phyloP scores from a whole-genome alignment of 2,888 invertebrate species.

The Bugulina stolonifera region DNA sequence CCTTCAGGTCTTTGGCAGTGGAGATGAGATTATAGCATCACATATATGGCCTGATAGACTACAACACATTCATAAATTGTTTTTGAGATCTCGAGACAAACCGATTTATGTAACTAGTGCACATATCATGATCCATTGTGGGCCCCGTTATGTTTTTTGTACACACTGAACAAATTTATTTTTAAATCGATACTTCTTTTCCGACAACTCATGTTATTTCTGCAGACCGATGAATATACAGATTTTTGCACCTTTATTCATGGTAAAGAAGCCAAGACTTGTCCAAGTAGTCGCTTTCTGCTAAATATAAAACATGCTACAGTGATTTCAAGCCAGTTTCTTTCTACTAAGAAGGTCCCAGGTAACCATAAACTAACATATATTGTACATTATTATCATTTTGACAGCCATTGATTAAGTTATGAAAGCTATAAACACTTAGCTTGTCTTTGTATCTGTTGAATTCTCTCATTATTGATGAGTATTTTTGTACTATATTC shows the following conservation, averaged over 20 bases:
- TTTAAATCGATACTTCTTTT: neutral
- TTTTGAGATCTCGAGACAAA: neutral
- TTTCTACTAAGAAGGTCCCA: neutral
- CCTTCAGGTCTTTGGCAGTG: no score
- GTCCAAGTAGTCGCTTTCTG: neutral
- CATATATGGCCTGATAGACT: no score
- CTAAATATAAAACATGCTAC: neutral
- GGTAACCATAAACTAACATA: neutral
- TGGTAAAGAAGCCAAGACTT: neutral
- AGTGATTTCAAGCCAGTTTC: neutral
- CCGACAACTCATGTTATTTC: neutral
- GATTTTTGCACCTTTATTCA: neutral
- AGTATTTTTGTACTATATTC: no score
- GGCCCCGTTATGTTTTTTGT: no score
- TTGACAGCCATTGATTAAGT: no score
- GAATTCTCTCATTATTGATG: no score
- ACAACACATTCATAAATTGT: no score
- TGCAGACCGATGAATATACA: neutral
- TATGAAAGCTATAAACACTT: no score
- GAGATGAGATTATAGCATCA: no score
- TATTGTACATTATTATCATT: no score
- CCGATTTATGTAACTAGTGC: neutral
- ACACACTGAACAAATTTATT: no score
- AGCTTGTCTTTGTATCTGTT: no score
- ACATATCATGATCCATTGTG: neutral